Evolutionary conservation across 2,888 invertebrate species (phyloP), one percentile per base, ranked within the genome.

Genomic region (Thumatha senex): DNA sequence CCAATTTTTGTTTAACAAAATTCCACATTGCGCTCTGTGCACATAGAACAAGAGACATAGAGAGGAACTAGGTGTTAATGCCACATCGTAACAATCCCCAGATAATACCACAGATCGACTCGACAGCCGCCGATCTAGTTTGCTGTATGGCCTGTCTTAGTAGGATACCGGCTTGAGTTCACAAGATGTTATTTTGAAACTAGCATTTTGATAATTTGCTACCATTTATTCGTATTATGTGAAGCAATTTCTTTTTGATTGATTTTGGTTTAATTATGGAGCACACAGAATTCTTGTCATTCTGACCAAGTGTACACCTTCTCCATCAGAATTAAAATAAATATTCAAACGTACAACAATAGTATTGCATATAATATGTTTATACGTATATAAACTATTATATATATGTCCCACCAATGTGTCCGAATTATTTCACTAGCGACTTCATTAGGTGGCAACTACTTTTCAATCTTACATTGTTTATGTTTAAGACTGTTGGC

Each of bases 91-190:
- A 79, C 75, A 72, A 71, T 64, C 64, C 45, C 56, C 57, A 64
- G 72, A 74, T 76, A 72, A 74, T 72, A 74, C 72, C 51, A 61
- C 57, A 56, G 63, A 67, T 70, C 67, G 70, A 67, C 54, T 63
- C 67, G 52, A 66, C 70, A 70, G 64, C 68, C 67, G 72, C 67
- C 68, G 67, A 78, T 81, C 80, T 81, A 82, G 80, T 82, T 82
- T 78, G 72, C 74, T 34, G 41, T 33, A 43, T 43, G 42, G 34
- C 44, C 58, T 61, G 48, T 46, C 46, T 55, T 51, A 43, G 54
- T 40, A 36, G 29, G 52, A 66, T 57, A 55, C 48, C 63, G 67
- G 65, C 62, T 67, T 51, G 58, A 49, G 64, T 64, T 62, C 58
- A 61, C 63, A 53, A 58, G 58, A 57, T 67, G 63, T 67, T 67